Base-by-base conservation (phyloP, 2,797 vertebrate genomes). In the Chromobotia macracanthus region DNA sequence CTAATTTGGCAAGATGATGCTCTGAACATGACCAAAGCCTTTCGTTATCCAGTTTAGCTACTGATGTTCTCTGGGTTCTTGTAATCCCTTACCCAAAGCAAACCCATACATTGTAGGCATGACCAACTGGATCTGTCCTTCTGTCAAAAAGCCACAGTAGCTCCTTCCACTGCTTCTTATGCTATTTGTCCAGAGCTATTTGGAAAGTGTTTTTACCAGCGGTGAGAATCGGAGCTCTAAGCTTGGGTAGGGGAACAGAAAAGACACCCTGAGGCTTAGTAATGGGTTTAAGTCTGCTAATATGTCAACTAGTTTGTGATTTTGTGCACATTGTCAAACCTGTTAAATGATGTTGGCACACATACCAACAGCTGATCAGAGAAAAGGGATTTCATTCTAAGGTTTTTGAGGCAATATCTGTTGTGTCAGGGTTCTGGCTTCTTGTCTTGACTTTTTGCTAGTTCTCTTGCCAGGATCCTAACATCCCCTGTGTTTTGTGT, bases 211-310 rank as follows among this genome's bases (percentile, higher is more conserved):
- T 35, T 61, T 73, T 76, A 80, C 65, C 77, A 73, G 50, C 48
- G 31, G n/a, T 56, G 38, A 58, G 55, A 64, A 68, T 55, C 15
- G 5, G 58, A 75, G 80, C 82, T 86, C 73, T 68, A 1, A 80
- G 79, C 80, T 87, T 83, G 85, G 89, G 87, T 80, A 25, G 77
- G 68, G 80, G 28, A 74, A 82, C 81, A 74, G 71, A 65, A 78
- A 48, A 31, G 72, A 83, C 72, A 75, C 82, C 66, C 68, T 60
- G 85, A 76, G 85, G 82, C 77, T 82, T 67, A 71, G 87, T 89
- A 90, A 91, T 90, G 86, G 84, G 84, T 88, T 92, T 85, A 87
- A 83, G 83, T 90, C 82, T 68, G 77, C 82, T 89, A 87, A 90
- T 91, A 90, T 88, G 85, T 90, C 84, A 90, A 87, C 87, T 90